Conservation (phyloP, 2,113 vertebrate species). For the Thamnaconus septentrionalis region DNA sequence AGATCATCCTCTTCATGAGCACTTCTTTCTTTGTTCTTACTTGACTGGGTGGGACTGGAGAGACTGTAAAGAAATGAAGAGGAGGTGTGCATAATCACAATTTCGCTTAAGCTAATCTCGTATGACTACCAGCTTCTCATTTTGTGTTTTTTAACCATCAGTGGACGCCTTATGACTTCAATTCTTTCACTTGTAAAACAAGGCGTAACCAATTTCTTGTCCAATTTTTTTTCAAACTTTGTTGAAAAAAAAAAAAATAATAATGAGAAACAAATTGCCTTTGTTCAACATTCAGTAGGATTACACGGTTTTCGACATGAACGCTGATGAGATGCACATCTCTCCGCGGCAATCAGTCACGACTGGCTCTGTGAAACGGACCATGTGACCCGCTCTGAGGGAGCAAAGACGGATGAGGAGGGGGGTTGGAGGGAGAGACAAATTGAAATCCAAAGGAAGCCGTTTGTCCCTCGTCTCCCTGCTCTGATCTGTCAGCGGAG, state of each 20-base stretch:
- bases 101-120: no score
- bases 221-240: no score
- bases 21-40: no score
- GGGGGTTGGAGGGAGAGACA: slow-evolving; percentile 10
- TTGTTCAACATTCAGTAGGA: slow-evolving; percentile 6
- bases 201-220: not conserved
- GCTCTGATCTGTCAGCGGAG: slow-evolving; percentile 40
- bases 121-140: no score
- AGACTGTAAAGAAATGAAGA: no score
- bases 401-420: slow-evolving; percentile 8
- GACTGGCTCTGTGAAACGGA: slow-evolving; percentile 8
- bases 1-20: slow-evolving; percentile 87
- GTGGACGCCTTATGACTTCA: no score
- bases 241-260: not conserved
- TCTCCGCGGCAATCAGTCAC: slow-evolving; percentile 17
- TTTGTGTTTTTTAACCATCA: no score
- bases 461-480: slow-evolving; percentile 21
- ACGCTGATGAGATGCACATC: not conserved
- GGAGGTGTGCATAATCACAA: no score
- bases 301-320: slow-evolving; percentile 37
- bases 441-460: slow-evolving; percentile 26
- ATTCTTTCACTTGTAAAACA: not conserved
- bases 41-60: no score
- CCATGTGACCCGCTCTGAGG: not conserved
- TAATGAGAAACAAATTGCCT: no score